These are phyloP conservation scores for Trogon melanurus DNA, from an alignment of 2,113 vertebrate species.

Conservation along the genomic window DNA sequence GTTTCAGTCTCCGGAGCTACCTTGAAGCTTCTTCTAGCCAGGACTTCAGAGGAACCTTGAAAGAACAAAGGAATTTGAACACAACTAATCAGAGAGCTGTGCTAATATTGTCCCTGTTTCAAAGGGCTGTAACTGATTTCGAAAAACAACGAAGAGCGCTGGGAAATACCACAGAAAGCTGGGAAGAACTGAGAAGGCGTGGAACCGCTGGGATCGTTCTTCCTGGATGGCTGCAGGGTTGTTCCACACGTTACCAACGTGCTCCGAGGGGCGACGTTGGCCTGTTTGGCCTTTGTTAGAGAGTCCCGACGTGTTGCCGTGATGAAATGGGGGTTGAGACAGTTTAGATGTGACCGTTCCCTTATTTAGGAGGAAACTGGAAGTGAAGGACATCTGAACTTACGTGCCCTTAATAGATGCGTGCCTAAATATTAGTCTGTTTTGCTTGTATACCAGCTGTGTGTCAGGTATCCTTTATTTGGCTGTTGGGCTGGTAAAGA, in stretches of 20 bases:
- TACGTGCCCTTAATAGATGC: not conserved
- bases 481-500: not conserved
- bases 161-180: not conserved
- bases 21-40: not conserved
- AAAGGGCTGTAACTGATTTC: not conserved
- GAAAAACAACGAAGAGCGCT: not conserved
- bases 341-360: not conserved
- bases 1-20: slow-evolving; percentile 5
- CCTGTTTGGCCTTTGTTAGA: not conserved
- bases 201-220: not conserved
- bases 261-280: not conserved
- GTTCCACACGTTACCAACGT: not conserved
- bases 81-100: slow-evolving; percentile 18
- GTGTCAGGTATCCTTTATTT: not conserved
- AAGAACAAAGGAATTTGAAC: slow-evolving; percentile 23
- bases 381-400: not conserved
- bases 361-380: not conserved
- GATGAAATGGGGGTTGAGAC: not conserved
- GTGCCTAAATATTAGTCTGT: not conserved
- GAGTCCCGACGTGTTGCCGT: not conserved
- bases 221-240: not conserved
- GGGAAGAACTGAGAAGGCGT: not conserved
- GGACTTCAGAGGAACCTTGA: slow-evolving; percentile 25
- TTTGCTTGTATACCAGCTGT: not conserved
- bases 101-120: not conserved